Evolutionary conservation across 64 coral and sea anemone species (phyloP).

Genomic region (Dendronephthya gigantea): DNA sequence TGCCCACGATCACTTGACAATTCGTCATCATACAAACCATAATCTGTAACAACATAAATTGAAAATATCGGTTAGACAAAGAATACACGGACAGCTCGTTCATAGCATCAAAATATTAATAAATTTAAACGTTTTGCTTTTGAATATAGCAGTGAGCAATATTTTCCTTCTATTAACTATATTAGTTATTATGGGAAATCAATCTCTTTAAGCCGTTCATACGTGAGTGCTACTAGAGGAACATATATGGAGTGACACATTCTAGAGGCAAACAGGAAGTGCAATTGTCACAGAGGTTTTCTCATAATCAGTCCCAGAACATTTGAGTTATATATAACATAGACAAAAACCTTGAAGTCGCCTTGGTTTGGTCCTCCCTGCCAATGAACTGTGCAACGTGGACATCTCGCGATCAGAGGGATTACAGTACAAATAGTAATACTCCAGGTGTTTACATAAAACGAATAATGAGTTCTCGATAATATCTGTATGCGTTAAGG

Average conservation of each 20-base stretch:
- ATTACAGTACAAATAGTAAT: not conserved
- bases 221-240: too few species aligned
- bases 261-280: too few species aligned
- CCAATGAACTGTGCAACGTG: not conserved
- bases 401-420: slow-evolving; percentile 9
- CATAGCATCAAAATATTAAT: not conserved
- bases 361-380: not conserved
- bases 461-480: slow-evolving; percentile 1
- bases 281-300: too few species aligned
- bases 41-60: not conserved
- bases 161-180: too few species aligned
- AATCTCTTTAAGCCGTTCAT: too few species aligned
- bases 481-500: not conserved
- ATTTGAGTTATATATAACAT: not conserved
- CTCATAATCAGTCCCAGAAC: too few species aligned
- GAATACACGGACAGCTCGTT: not conserved
- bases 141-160: too few species aligned
- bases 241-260: too few species aligned
- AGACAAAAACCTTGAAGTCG: not conserved
- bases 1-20: not conserved
- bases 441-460: slow-evolving; percentile 10
- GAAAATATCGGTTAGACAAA: not conserved
- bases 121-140: too few species aligned
- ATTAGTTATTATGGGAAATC: too few species aligned
- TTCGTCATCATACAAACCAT: not conserved